phyloP scores from a whole-genome alignment of 2,888 invertebrate species.

The Ennomos erosarius region DNA sequence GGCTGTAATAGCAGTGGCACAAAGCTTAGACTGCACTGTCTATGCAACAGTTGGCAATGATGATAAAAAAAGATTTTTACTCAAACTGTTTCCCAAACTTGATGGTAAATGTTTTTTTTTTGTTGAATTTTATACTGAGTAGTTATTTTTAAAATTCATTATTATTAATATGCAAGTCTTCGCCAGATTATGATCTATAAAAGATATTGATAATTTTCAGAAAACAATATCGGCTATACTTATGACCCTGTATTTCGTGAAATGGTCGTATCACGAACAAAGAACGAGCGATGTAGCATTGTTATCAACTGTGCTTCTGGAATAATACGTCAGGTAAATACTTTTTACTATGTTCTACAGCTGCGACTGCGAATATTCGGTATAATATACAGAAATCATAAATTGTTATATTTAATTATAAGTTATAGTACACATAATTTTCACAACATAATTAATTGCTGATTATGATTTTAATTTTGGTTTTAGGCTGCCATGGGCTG shows the following conservation, averaged over 20 bases:
- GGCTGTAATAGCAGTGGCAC: conserved; percentile 35
- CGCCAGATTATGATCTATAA: too few species aligned
- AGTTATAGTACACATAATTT: too few species aligned
- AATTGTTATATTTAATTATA: too few species aligned
- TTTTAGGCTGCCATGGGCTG: conserved; percentile 19
- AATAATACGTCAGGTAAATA: conserved; percentile 16
- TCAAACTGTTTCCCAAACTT: conserved; percentile 15
- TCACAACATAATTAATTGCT: too few species aligned
- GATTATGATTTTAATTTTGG: not conserved
- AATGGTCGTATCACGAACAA: conserved; percentile 14
- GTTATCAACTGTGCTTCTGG: conserved; percentile 20
- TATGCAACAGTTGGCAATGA: conserved; percentile 30
- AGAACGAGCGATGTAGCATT: conserved; percentile 16
- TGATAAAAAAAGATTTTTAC: conserved; percentile 26
- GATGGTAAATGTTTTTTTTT: conserved; percentile 3
- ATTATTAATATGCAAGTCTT: too few species aligned
- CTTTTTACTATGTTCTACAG: too few species aligned
- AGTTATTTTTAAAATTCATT: too few species aligned
- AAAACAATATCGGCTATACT: conserved; percentile 22
- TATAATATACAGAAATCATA: too few species aligned
- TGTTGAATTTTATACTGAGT: not conserved
- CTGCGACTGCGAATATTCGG: too few species aligned
- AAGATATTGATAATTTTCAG: conserved; percentile 5
- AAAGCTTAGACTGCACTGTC: conserved; percentile 24
- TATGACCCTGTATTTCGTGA: conserved; percentile 6